These are phyloP conservation scores for Mycetomoellerius zeteki DNA, from an alignment of 1,140 invertebrate species.

Conservation along the genomic window DNA sequence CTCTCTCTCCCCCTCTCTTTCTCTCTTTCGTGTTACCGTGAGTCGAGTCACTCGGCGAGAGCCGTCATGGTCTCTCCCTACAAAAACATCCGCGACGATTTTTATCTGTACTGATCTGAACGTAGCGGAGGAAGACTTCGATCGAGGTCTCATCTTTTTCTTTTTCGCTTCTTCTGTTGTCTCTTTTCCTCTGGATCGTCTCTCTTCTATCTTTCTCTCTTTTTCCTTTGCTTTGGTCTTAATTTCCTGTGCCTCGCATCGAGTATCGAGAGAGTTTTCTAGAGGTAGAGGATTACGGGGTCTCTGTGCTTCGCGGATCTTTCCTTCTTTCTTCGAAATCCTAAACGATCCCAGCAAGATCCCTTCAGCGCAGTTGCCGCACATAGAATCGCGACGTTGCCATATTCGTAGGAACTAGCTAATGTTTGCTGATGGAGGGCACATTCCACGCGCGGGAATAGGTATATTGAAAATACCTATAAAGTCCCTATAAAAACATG, in stretches of 20 bases:
- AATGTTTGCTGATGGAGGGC: conserved; percentile 36
- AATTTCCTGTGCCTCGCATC: conserved; percentile 74
- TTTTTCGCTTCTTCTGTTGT: conserved; percentile 42
- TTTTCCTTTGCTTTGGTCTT: conserved; percentile 70
- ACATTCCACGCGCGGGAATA: conserved; percentile 14
- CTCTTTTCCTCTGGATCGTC: background rate
- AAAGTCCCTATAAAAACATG: background rate
- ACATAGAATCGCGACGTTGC: conserved; percentile 74
- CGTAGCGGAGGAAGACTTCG: conserved; percentile 65
- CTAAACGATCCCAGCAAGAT: conserved; percentile 74
- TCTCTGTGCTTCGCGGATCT: conserved; percentile 51
- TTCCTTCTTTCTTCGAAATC: conserved; percentile 69
- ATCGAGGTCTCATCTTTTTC: conserved; percentile 61
- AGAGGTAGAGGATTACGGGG: conserved; percentile 60
- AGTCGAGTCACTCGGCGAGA: conserved; percentile 36
- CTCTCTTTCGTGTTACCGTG: background rate
- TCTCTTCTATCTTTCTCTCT: conserved; percentile 3
- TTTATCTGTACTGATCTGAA: conserved; percentile 75
- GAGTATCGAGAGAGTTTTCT: conserved; percentile 69
- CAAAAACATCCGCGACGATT: conserved; percentile 80
- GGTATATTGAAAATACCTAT: conserved; percentile 36
- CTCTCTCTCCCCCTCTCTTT: background rate
- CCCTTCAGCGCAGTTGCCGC: conserved; percentile 62
- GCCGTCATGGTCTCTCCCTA: conserved; percentile 54
- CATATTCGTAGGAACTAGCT: conserved; percentile 49